Base-by-base conservation (phyloP, 2,888 invertebrate genomes). In the Drosophila mimetica region DNA sequence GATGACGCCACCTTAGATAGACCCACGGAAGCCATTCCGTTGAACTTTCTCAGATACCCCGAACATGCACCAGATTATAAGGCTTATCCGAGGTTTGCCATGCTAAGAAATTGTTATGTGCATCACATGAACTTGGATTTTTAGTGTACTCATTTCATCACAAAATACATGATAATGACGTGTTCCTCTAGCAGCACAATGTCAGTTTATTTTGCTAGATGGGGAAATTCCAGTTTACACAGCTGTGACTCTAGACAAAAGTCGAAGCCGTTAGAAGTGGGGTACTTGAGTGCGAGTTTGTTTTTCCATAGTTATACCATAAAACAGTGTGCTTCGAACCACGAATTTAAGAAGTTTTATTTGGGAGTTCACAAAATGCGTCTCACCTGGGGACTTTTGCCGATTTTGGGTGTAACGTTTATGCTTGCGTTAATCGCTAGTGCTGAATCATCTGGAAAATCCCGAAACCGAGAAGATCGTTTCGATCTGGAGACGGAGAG, bases 81-180 rank as follows among this genome's bases (percentile, higher is more conserved):
- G 22, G 59, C 71, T 14, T 59, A 53, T 55, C 69, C 79, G 1
- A 53, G 71, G n/a, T 78, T 78, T 20, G 85, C 85, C 8, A 66
- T 75, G 2, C 71, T 81, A 11, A 36, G 25, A 11, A 51, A 59
- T 13, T 41, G 39, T 2, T 54, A 47, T 3, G 30, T 53, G 4
- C 48, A 50, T 42, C 52, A 46, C 9, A 46, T 53, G 36, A 54
- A 71, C 36, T 7, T 48, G 11, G 34, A 55, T 0, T 50, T 52
- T 51, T 61, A 52, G 11, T 13, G 4, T 14, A 34, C 46, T 5
- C 28, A 25, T 28, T 41, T 8, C 44, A 14, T 34, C 8, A 30
- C 18, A 36, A 48, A 44, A 66, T 39, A 50, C 34, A 28, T 22
- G 13, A 25, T 28, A 28, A 11, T 34, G 44, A 65, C 52, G 37